Evolutionary conservation across 2,888 invertebrate genomes (phyloP).

Genomic region (Andrena bucephala): DNA sequence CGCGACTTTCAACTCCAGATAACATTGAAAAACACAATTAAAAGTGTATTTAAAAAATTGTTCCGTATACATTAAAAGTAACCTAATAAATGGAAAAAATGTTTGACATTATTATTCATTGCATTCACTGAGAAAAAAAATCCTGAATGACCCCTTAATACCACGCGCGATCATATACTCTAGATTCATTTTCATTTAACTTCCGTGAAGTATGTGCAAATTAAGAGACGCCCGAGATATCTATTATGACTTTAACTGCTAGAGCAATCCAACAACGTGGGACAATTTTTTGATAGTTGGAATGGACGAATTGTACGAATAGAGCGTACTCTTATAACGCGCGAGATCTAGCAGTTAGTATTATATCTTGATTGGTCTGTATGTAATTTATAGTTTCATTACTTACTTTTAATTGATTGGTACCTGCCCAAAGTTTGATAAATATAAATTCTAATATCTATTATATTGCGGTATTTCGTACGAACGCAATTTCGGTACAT

Average conservation of each 20-base stretch:
- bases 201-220: constrained; percentile 33
- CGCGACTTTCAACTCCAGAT: too few species aligned
- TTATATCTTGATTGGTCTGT: constrained; percentile 53
- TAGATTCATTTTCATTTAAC: constrained; percentile 20
- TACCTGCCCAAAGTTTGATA: constrained; percentile 61
- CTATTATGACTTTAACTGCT: constrained; percentile 21
- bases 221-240: constrained; percentile 21
- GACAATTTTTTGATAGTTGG: constrained; percentile 19
- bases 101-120: too few species aligned
- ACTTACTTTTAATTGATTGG: constrained; percentile 52
- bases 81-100: too few species aligned
- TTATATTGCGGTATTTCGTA: constrained; percentile 34
- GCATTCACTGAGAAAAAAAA: too few species aligned
- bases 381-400: constrained; percentile 43
- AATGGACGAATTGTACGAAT: constrained; percentile 16
- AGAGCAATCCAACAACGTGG: constrained; percentile 28
- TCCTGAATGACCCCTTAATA: neutral
- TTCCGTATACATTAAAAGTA: too few species aligned
- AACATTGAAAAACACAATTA: too few species aligned
- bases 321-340: constrained; percentile 14
- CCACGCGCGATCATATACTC: constrained; percentile 28
- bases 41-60: too few species aligned
- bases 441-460: constrained; percentile 50
- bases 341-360: constrained; percentile 35
- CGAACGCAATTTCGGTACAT: constrained; percentile 28